Evolutionary conservation across 2,888 invertebrate species (phyloP), one percentile per base, ranked within the genome.

Genomic region (Thecophora atra): DNA sequence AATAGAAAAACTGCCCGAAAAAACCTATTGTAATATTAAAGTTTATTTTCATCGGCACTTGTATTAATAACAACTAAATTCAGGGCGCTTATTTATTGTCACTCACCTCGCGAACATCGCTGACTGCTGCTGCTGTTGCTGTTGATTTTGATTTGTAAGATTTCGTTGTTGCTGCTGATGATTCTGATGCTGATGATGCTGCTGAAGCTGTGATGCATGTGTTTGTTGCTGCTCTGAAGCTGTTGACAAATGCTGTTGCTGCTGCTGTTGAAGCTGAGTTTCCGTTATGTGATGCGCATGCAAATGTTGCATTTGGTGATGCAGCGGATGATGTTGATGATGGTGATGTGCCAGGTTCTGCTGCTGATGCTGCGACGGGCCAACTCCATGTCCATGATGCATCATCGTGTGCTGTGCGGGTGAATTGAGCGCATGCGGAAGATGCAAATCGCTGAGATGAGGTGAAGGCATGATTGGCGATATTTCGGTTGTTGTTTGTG

Each of bases 81-180:
- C n/a, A n/a, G n/a, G n/a, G n/a, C n/a, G n/a, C n/a, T 62, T 26
- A 17, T 42, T 42, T 42, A 42, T 13, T 21, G 21, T 19, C 70
- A 77, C 79, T 78, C 73, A 81, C 81, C 81, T 78, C 67, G 80
- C 78, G 73, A 81, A 81, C 80, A 81, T 79, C 71, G 79, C 76
- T 70, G 81, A 78, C 76, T 78, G 79, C 71, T 77, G 76, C 68
- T 75, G 74, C 26, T 78, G 79, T 58, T 79, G 79, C 58, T 78
- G 78, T 70, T 73, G 73, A 56, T n/a, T n/a, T n/a, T n/a, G n/a
- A n/a, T n/a, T n/a, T n/a, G n/a, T n/a, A n/a, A n/a, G n/a, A n/a
- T n/a, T n/a, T n/a, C n/a, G 71, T 72, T 28, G 62, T 71, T 4
- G 28, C n/a, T n/a, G n/a, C 51, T 30, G 30, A 54, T 79, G 80